Conservation (phyloP, 37 sponge, comb jelly and placozoan genomes). For the Mnemiopsis leidyi region DNA sequence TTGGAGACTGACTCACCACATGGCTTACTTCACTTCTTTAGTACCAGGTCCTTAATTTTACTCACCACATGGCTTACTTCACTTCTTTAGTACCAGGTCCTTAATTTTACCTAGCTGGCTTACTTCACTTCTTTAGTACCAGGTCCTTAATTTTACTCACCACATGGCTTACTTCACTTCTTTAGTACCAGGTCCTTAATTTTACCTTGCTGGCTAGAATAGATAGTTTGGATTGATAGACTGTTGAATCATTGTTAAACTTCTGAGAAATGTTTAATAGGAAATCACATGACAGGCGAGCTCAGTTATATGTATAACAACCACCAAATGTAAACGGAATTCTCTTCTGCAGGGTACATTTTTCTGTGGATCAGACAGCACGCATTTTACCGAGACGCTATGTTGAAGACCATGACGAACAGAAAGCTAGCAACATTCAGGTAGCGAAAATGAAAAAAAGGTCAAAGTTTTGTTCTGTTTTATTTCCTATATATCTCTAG, state of each 20-base stretch:
- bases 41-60: slow-evolving; percentile 31
- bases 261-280: too few relatives aligned
- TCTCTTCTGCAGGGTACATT: slow-evolving; percentile 51
- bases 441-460: too few relatives aligned
- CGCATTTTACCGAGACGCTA: slow-evolving; percentile 56
- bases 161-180: slow-evolving; percentile 18
- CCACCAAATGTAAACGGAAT: too few relatives aligned
- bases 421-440: slow-evolving; percentile 13
- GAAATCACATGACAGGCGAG: too few relatives aligned
- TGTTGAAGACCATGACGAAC: slow-evolving; percentile 34
- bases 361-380: slow-evolving; percentile 62
- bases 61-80: slow-evolving; percentile 30
- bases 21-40: background rate
- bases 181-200: slow-evolving; percentile 10
- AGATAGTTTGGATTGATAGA: too few relatives aligned
- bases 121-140: background rate
- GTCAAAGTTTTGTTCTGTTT: too few relatives aligned
- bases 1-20: slow-evolving; percentile 40
- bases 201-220: too few relatives aligned
- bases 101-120: too few relatives aligned
- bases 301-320: too few relatives aligned
- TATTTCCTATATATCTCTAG: too few relatives aligned
- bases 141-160: slow-evolving; percentile 45
- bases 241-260: too few relatives aligned
- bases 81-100: slow-evolving; percentile 4